phyloP scores from a whole-genome alignment of 2,113 vertebrate genomes.

The Paraplagusia blochii region DNA sequence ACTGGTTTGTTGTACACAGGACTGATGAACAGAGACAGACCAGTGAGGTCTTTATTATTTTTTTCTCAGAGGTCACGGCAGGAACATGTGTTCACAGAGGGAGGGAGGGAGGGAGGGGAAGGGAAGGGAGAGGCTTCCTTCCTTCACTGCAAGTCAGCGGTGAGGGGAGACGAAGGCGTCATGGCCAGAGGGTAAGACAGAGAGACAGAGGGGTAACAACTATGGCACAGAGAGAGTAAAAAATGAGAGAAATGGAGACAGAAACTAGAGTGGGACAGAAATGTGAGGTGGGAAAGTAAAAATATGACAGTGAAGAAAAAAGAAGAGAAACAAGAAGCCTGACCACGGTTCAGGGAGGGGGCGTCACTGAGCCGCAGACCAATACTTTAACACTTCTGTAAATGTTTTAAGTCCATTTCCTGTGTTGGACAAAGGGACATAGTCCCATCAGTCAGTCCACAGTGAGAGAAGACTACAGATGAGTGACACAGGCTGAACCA shows the following conservation, averaged over 20 bases:
- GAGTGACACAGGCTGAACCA: background rate
- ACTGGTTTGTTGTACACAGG: no score
- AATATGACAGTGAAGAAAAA: conserved; percentile 4
- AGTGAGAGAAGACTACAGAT: no score
- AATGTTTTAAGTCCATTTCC: conserved; percentile 42
- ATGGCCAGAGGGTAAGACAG: conserved; percentile 43
- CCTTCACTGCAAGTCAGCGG: conserved; percentile 52
- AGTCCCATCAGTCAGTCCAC: no score
- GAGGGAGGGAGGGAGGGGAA: conserved; percentile 50
- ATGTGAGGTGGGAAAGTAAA: no score
- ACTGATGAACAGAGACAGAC: conserved; percentile 25
- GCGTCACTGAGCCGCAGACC: conserved; percentile 5
- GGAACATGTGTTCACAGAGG: conserved; percentile 49
- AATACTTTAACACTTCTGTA: conserved; percentile 56
- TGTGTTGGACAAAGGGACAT: conserved; percentile 19
- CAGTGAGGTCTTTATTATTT: background rate
- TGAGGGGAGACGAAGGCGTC: conserved; percentile 45
- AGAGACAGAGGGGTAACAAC: conserved; percentile 21
- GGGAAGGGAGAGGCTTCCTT: conserved; percentile 74
- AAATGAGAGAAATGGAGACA: conserved; percentile 8
- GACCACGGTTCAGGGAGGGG: conserved; percentile 24
- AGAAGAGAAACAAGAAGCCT: conserved; percentile 19
- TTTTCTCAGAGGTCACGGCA: conserved; percentile 33
- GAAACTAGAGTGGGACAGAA: no score
- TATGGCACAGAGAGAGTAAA: conserved; percentile 12